Evolutionary conservation across 2,888 invertebrate genomes (phyloP), one percentile per base, ranked within the genome.

Genomic region (Eupithecia abbreviata): DNA sequence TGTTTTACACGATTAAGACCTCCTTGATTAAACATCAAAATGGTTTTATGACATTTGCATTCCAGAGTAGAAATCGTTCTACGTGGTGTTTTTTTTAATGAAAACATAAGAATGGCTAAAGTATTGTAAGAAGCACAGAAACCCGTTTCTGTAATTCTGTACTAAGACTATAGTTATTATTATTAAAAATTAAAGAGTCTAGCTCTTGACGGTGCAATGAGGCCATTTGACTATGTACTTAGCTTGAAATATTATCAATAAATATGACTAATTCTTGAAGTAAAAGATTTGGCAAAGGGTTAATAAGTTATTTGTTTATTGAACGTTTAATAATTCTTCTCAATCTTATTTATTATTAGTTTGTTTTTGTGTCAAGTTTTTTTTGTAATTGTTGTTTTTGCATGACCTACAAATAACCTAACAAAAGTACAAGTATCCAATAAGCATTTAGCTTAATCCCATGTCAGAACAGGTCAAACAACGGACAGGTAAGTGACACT

Each of bases 401-500:
- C 18, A 18, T 47, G 4, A 18, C 41, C 41, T 42, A 66, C 9
- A 69, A 30, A 47, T 45, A 47, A 18, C 4, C 45, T 47, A 47
- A n/a, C 47, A 12, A 18, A 49, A 47, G 18, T n/a, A 69, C 47
- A 45, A 42, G 0, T 68, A 55, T 76, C 71, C 51, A 72, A 72
- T 69, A 72, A 72, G 43, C 67, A 69, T 55, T 72, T 62, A 42
- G 3, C 76, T 7, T 75, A 78, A 75, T 73, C 75, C 71, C 6
- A 41, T 75, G 49, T 71, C 73, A 71, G 65, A 65, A 51, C 10
- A 18, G 73, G 49, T 73, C 73, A 71, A 69, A 65, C 73, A 58
- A 69, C 47, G n/a, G 12, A 47, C 18, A 70, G 70, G 68, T 76
- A 71, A 71, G 65, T 74, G 74, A 76, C 76, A 79, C 76, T 73